phyloP scores from a whole-genome alignment of 2,888 invertebrate genomes.

The Rhogogaster chlorosoma region DNA sequence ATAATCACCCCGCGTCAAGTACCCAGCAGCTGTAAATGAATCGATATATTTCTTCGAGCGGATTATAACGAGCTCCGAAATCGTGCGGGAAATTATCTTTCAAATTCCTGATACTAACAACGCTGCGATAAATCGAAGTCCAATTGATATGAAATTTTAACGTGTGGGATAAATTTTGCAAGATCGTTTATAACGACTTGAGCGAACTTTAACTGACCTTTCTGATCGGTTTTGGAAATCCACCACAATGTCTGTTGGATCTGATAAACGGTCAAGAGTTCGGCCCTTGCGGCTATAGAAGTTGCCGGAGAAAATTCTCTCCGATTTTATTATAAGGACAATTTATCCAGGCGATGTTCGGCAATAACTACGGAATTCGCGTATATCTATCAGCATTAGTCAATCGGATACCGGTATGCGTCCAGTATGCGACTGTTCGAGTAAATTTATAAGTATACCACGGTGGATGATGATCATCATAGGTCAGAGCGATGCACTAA shows the following conservation, averaged over 20 bases:
- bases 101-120: background rate
- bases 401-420: background rate
- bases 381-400: background rate
- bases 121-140: too few species aligned
- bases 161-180: slow-evolving; percentile 8
- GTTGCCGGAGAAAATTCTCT: background rate
- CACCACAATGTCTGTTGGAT: background rate
- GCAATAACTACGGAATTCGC: background rate
- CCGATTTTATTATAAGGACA: background rate
- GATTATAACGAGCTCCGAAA: background rate
- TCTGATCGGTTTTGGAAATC: background rate
- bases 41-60: background rate
- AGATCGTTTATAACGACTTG: background rate
- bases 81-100: background rate
- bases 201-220: slow-evolving; percentile 19
- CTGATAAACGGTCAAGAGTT: background rate
- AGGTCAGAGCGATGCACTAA: slow-evolving; percentile 51
- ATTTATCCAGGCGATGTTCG: background rate
- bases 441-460: background rate
- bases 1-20: background rate
- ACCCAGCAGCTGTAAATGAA: background rate
- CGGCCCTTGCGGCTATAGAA: background rate
- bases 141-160: background rate
- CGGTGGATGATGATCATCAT: slow-evolving; percentile 30
- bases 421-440: background rate